A percentile compares a stretch with the other conserved stretches of the same genome.
Conservation (phyloP, 2,113 vertebrate species). For the Tringa solitaria region DNA sequence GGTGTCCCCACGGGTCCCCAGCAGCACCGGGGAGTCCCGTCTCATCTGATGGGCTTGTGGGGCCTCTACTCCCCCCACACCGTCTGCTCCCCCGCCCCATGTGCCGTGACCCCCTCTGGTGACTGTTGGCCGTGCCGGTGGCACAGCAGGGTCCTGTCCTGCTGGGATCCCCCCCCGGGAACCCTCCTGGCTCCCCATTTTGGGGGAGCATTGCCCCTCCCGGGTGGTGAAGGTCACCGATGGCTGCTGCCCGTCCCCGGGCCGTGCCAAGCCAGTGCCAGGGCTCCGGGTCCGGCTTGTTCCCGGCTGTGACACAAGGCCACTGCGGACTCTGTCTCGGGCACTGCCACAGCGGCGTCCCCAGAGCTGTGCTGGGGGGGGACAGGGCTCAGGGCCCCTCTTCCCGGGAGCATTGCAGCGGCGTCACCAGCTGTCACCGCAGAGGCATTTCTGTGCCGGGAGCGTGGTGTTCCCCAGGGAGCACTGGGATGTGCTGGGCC, state of each 20-base stretch:
- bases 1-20: background rate
- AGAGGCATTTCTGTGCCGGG: background rate
- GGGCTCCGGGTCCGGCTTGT: background rate
- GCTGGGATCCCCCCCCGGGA: accelerated
- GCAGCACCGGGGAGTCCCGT: background rate
- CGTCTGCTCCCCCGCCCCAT: background rate
- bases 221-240: background rate
- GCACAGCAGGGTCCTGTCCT: accelerated
- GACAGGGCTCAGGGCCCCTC: background rate
- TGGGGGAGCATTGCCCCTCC: no score
- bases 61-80: accelerated
- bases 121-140: accelerated
- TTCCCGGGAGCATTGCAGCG: accelerated
- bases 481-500: accelerated
- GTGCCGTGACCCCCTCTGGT: background rate
- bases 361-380: background rate
- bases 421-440: background rate
- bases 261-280: accelerated
- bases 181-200: background rate
- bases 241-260: accelerated
- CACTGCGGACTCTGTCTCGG: background rate
- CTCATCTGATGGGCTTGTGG: background rate
- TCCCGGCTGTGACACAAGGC: background rate
- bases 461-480: background rate
- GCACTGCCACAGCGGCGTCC: accelerated